Evolutionary conservation across 2,113 vertebrate genomes (phyloP).

Genomic region (Genyomyrus donnyi): DNA sequence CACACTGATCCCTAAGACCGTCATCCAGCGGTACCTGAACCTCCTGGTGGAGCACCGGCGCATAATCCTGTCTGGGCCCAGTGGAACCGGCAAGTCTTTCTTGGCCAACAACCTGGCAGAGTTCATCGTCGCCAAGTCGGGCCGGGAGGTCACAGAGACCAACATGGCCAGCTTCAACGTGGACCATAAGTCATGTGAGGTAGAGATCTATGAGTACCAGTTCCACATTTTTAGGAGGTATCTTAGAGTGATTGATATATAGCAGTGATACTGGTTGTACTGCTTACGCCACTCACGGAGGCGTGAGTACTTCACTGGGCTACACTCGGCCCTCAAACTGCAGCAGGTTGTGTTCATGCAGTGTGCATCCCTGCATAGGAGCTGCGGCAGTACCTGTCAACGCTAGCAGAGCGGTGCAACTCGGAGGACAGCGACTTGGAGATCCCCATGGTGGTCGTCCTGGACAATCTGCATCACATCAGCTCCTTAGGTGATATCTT

Average conservation of each 20-base stretch:
- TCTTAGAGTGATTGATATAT: neutral
- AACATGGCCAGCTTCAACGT: conserved; percentile 88
- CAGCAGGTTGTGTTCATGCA: neutral
- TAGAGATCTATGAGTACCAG: conserved; percentile 40
- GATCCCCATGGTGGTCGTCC: conserved; percentile 85
- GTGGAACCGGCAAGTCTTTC: conserved; percentile 93
- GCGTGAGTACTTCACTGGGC: neutral
- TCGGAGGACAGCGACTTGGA: conserved; percentile 75
- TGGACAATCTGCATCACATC: conserved; percentile 94
- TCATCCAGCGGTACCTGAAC: conserved; percentile 93
- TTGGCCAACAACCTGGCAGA: conserved; percentile 87
- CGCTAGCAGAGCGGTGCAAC: conserved; percentile 84
- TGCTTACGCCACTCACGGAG: neutral
- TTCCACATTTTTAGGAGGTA: neutral
- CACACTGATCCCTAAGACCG: conserved; percentile 90
- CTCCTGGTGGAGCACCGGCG: conserved; percentile 91
- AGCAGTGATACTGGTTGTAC: neutral
- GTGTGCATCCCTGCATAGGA: conserved; percentile 59
- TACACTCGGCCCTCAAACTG: neutral
- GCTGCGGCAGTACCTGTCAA: conserved; percentile 84
- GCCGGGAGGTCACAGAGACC: conserved; percentile 75
- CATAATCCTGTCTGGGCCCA: conserved; percentile 94
- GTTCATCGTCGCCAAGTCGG: conserved; percentile 77
- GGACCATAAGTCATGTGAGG: conserved; percentile 96
- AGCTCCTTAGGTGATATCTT: conserved; percentile 91